Conservation (phyloP, 2,888 invertebrate genomes). For the Trichacis sp. region DNA sequence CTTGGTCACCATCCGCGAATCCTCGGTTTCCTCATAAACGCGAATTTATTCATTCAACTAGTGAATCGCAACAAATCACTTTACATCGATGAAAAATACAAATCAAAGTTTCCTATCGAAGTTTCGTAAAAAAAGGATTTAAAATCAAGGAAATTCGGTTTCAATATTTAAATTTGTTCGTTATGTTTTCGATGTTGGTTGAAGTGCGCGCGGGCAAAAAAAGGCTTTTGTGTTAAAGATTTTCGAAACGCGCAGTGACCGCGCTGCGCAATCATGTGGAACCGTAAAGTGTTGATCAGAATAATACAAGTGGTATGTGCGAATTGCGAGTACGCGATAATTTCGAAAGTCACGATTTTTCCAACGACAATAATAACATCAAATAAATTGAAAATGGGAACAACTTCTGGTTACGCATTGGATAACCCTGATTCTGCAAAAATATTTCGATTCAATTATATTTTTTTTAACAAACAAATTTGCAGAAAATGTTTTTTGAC, state of each 20-base stretch:
- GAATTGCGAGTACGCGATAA: background rate
- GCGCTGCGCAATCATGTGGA: constrained; percentile 60
- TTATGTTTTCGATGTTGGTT: constrained; percentile 20
- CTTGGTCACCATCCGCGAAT: too few relatives aligned
- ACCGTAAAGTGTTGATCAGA: constrained; percentile 65
- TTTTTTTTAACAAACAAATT: too few relatives aligned
- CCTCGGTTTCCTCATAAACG: too few relatives aligned
- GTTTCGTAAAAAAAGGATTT: background rate
- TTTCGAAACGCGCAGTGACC: constrained; percentile 34
- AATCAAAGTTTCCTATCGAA: background rate
- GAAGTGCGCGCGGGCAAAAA: background rate
- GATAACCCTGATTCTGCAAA: too few relatives aligned
- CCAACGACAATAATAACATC: too few relatives aligned
- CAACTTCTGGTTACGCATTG: too few relatives aligned
- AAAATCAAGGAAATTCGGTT: background rate
- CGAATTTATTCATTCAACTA: constrained; percentile 27
- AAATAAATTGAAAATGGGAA: too few relatives aligned
- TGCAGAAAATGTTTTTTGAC: too few relatives aligned
- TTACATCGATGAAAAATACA: background rate
- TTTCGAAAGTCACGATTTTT: too few relatives aligned
- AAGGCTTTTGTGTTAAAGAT: constrained; percentile 19
- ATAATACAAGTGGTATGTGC: constrained; percentile 64
- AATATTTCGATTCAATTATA: too few relatives aligned
- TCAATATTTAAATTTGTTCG: constrained; percentile 9
- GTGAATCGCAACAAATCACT: too few relatives aligned